phyloP scores from a whole-genome alignment of 2,797 vertebrate genomes.

The Cercopithecus mitis region DNA sequence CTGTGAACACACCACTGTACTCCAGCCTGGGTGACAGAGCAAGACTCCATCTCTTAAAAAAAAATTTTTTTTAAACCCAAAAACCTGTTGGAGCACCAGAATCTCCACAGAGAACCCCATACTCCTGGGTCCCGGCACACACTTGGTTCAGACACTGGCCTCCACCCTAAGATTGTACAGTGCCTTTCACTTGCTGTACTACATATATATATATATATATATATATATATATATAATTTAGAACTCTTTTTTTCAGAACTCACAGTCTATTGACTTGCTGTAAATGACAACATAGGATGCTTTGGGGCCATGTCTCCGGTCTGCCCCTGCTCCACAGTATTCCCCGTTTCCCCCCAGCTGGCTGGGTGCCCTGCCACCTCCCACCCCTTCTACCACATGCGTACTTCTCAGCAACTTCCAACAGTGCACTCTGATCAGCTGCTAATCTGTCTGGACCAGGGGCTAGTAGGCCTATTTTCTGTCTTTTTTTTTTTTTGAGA shows the following conservation, averaged over 20 bases:
- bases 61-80: too few species aligned
- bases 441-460: background rate
- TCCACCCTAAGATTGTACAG: background rate
- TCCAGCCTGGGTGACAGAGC: too few species aligned
- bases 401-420: background rate
- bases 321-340: background rate
- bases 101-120: background rate
- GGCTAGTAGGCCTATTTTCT: background rate
- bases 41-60: too few species aligned
- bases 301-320: background rate
- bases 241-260: too few species aligned
- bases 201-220: too few species aligned
- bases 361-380: background rate
- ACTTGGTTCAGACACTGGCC: accelerated
- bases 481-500: background rate
- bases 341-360: background rate
- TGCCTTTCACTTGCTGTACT: too few species aligned
- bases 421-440: background rate
- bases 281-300: background rate
- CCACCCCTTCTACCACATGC: accelerated
- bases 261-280: background rate
- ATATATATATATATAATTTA: too few species aligned
- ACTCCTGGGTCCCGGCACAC: background rate
- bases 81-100: background rate
- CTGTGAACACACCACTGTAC: too few species aligned